A percentile compares a stretch with the other conserved stretches of the same genome.
These are phyloP conservation scores for Gibbula magus DNA, from an alignment of 2,888 invertebrate species.

Conservation along the genomic window DNA sequence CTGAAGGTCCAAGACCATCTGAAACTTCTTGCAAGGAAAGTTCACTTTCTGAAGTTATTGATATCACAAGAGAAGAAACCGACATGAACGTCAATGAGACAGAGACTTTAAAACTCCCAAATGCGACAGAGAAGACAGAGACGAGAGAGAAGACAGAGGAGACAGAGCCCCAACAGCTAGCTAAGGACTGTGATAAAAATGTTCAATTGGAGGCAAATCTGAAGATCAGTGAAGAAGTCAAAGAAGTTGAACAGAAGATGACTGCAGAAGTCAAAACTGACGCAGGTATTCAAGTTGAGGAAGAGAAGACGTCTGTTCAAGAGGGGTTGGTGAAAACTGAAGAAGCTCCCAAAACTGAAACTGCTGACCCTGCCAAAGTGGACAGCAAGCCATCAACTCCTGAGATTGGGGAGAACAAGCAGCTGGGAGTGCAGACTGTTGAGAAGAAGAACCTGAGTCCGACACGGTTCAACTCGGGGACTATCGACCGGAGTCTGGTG, in stretches of 20 bases:
- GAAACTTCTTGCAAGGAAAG: background rate
- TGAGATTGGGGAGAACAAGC: background rate
- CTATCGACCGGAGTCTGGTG: background rate
- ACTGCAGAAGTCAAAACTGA: background rate
- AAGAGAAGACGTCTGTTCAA: background rate
- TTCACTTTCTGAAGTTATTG: too few relatives aligned
- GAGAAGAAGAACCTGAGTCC: background rate
- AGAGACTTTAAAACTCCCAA: background rate
- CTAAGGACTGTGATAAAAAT: background rate
- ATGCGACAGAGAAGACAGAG: background rate
- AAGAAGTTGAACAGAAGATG: conserved; percentile 3
- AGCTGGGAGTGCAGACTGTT: background rate
- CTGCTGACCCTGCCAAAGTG: conserved; percentile 33
- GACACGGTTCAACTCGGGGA: background rate
- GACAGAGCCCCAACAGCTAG: background rate
- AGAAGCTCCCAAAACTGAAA: conserved; percentile 12
- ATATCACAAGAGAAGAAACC: background rate
- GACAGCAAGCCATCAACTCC: background rate
- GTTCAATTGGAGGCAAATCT: background rate
- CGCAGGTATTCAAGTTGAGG: background rate
- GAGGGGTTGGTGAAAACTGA: background rate
- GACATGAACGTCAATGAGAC: background rate
- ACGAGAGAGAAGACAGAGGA: background rate
- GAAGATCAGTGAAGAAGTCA: background rate
- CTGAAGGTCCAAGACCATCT: background rate